These are phyloP conservation scores for Drosophila ohnishii DNA, from an alignment of 1,140 invertebrate species.

Conservation along the genomic window DNA sequence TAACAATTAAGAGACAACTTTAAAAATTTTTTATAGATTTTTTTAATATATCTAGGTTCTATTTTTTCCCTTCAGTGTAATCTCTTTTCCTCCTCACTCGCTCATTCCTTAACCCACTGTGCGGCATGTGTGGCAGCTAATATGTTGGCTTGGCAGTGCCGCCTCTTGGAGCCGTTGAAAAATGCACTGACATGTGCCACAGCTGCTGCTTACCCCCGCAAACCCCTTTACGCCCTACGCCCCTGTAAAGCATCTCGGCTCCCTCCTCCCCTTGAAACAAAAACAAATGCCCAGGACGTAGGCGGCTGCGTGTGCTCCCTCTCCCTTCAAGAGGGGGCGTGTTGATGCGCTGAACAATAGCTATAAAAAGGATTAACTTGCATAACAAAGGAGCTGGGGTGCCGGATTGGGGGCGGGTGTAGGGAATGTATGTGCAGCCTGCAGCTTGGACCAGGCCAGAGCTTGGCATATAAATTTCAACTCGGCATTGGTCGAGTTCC, in stretches of 20 bases:
- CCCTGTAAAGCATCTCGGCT: not conserved
- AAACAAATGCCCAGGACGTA: constrained; percentile 66
- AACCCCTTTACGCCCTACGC: not conserved
- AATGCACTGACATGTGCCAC: constrained; percentile 79
- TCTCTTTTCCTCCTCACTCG: constrained; percentile 15
- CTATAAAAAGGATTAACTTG: constrained; percentile 81
- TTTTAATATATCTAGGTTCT: not conserved
- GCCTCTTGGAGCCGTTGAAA: constrained; percentile 70
- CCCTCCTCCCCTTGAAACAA: constrained; percentile 20
- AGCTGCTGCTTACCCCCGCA: constrained; percentile 42
- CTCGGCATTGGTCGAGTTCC: constrained; percentile 46
- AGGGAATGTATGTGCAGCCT: constrained; percentile 3
- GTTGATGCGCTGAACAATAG: constrained; percentile 79
- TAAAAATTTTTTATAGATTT: not conserved
- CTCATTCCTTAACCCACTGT: constrained; percentile 38
- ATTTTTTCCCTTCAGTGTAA: constrained; percentile 7
- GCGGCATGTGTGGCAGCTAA: constrained; percentile 73
- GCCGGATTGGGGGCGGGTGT: not conserved
- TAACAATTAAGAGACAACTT: too few species aligned
- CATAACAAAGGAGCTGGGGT: constrained; percentile 64
- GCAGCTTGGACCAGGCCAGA: constrained; percentile 15
- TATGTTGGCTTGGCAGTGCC: constrained; percentile 72
- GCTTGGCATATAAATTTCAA: constrained; percentile 41
- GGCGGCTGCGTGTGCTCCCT: constrained; percentile 23
- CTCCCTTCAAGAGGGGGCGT: constrained; percentile 39